Percentiles rank a stretch among this genome's conserved stretches.
phyloP scores from a whole-genome alignment of 2,888 invertebrate genomes.

The Invenusta paracnida region DNA sequence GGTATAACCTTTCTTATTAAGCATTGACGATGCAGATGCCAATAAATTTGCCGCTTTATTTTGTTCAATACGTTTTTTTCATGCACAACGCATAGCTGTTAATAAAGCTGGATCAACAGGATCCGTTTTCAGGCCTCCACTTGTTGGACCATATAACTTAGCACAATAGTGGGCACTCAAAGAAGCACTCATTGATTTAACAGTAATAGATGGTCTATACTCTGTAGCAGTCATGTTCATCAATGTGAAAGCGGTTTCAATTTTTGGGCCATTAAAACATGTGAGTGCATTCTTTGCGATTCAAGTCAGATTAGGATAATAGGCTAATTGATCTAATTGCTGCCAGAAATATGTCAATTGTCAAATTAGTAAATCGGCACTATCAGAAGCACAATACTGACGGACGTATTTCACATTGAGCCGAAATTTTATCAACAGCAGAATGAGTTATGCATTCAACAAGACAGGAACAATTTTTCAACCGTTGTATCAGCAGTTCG shows the following conservation, averaged over 20 bases:
- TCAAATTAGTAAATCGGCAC: neutral
- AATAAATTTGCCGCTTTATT: too few relatives aligned
- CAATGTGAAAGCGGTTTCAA: neutral
- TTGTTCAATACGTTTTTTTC: neutral
- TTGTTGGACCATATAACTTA: neutral
- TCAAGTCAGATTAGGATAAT: neutral
- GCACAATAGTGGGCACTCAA: neutral
- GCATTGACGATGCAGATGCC: too few relatives aligned
- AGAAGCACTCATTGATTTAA: neutral
- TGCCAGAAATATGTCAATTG: too few relatives aligned
- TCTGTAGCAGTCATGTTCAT: neutral
- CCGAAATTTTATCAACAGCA: neutral
- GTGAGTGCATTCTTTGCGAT: neutral
- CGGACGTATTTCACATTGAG: neutral
- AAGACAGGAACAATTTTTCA: neutral
- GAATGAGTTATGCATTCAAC: neutral
- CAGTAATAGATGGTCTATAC: neutral
- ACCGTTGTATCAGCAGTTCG: neutral
- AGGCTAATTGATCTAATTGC: neutral
- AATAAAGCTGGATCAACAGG: neutral
- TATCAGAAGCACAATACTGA: neutral
- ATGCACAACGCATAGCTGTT: neutral
- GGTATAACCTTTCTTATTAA: too few relatives aligned
- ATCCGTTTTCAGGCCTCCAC: neutral
- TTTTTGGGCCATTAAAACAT: neutral